phyloP scores from a whole-genome alignment of 1,140 invertebrate genomes.

The Neodiprion lecontei region DNA sequence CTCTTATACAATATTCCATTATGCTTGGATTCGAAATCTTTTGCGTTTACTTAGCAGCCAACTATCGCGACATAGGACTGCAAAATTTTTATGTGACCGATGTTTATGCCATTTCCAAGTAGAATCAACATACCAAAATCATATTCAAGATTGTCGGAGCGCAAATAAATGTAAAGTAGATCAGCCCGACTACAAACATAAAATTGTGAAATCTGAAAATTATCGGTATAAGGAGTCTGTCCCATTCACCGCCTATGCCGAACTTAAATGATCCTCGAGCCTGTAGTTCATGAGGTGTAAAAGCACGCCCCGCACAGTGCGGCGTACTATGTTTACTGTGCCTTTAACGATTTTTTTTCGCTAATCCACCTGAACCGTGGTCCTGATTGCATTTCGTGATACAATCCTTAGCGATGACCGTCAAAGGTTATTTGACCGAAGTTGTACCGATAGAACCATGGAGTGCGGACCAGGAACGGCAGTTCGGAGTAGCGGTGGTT shows the following conservation, averaged over 20 bases:
- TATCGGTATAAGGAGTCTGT: conserved; percentile 37
- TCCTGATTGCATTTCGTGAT: conserved; percentile 40
- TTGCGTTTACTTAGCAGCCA: background rate
- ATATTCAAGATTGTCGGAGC: conserved; percentile 39
- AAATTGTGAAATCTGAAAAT: conserved; percentile 42
- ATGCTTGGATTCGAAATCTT: too few relatives aligned
- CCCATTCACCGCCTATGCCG: conserved; percentile 46
- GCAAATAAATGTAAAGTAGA: conserved; percentile 30
- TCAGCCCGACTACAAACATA: conserved; percentile 29
- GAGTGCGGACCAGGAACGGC: conserved; percentile 2
- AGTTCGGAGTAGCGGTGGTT: background rate
- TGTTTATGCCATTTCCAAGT: too few relatives aligned
- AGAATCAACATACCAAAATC: conserved; percentile 23
- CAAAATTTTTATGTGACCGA: too few relatives aligned
- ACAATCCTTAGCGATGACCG: conserved; percentile 30
- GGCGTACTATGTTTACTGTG: conserved; percentile 51
- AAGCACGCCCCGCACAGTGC: conserved; percentile 48
- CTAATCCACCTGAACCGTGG: conserved; percentile 41
- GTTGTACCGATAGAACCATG: background rate
- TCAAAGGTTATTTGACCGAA: background rate
- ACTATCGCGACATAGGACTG: too few relatives aligned
- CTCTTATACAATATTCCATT: too few relatives aligned
- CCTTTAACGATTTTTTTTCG: conserved; percentile 45
- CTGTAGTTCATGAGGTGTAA: conserved; percentile 31
- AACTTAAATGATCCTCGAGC: conserved; percentile 47